These are phyloP conservation scores for Emydoidea blandingii DNA, from an alignment of 2,797 vertebrate genomes.

Conservation along the genomic window DNA sequence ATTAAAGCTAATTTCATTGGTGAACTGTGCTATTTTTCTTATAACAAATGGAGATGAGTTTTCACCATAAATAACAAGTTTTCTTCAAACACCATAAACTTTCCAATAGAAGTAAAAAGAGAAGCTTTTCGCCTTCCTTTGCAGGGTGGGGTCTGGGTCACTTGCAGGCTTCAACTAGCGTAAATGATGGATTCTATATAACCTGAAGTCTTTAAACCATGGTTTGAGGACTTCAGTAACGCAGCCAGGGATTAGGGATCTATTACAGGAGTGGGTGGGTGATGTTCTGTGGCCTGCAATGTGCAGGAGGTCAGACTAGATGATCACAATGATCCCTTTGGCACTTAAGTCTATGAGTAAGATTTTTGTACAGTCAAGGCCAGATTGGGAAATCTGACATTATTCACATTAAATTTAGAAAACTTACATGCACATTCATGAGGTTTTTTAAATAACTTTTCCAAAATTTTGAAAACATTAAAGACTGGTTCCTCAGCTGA, in stretches of 20 bases:
- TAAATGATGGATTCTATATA: no score
- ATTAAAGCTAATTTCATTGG: accelerated
- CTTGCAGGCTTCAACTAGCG: no score
- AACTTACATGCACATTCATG: accelerated
- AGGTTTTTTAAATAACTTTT: neutral
- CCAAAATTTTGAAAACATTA: neutral
- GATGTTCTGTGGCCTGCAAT: no score
- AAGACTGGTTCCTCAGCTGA: neutral
- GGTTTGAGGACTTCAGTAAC: no score
- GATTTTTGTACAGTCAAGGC: neutral
- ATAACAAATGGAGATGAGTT: accelerated
- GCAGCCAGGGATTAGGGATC: no score
- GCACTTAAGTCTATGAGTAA: neutral
- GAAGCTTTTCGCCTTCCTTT: no score
- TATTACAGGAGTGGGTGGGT: no score
- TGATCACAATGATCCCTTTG: no score
- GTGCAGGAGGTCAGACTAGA: no score
- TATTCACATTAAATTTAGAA: neutral
- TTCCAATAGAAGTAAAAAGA: no score
- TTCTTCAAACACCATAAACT: neutral
- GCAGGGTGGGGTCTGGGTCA: no score
- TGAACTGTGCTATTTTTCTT: neutral
- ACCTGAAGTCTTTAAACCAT: no score
- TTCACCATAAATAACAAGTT: neutral
- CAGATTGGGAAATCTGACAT: accelerated